phyloP scores from a whole-genome alignment of 2,113 vertebrate genomes.

The Protobothrops flavoviridis region DNA sequence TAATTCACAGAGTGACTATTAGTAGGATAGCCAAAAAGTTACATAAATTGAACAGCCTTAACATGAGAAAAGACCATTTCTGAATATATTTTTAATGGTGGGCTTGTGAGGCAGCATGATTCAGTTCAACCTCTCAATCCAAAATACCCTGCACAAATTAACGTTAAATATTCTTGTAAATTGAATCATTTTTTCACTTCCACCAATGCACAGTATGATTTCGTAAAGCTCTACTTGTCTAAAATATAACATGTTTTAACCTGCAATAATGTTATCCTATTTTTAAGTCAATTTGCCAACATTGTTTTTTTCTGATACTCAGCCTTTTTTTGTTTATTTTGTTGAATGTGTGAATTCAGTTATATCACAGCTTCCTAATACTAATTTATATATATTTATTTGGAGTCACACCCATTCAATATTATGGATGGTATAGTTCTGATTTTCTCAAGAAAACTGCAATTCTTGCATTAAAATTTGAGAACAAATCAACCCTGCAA shows the following conservation, averaged over 20 bases:
- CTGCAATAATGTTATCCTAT: background rate
- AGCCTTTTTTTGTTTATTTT: slow-evolving; percentile 17
- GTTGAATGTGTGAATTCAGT: background rate
- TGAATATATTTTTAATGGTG: background rate
- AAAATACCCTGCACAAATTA: background rate
- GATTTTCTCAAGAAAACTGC: background rate
- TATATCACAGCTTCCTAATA: accelerated
- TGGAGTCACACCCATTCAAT: slow-evolving; percentile 26
- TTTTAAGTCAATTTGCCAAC: background rate
- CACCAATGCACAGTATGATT: background rate
- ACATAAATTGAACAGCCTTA: background rate
- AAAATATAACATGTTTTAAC: background rate
- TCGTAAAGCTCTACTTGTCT: background rate
- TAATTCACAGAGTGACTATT: background rate
- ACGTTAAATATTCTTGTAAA: background rate
- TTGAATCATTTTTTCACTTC: background rate
- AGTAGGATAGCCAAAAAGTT: background rate
- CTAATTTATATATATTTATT: background rate
- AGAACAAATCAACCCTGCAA: background rate
- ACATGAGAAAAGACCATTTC: background rate
- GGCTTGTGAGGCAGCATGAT: background rate
- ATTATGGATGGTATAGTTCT: slow-evolving; percentile 1
- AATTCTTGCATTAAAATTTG: background rate
- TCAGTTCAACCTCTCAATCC: background rate
- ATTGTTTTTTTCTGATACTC: slow-evolving; percentile 13